Evolutionary conservation across 2,888 invertebrate genomes (phyloP).

Genomic region (Lepidochitona cinerea): DNA sequence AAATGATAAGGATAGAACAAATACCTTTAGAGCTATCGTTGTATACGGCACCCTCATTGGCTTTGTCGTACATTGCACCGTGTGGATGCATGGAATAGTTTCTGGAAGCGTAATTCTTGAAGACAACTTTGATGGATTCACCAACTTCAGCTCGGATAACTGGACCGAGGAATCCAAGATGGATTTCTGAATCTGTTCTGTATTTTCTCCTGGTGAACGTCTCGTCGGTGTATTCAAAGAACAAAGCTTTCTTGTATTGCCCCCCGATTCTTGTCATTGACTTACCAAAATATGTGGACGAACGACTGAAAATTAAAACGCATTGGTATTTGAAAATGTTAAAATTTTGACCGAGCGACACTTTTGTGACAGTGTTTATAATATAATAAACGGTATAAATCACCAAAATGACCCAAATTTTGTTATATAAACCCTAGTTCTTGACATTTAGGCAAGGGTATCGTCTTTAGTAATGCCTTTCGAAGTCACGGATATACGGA

Average conservation of each 20-base stretch:
- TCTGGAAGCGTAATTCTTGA: slow-evolving; percentile 40
- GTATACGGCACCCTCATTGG: slow-evolving; percentile 46
- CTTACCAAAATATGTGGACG: slow-evolving; percentile 17
- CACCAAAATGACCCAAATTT: no score
- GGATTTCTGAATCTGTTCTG: slow-evolving; percentile 15
- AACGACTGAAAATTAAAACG: slow-evolving; percentile 27
- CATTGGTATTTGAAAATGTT: no score
- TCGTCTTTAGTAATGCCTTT: no score
- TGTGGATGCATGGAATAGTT: slow-evolving; percentile 45
- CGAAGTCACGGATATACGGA: no score
- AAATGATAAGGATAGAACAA: no score
- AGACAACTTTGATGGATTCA: slow-evolving; percentile 36
- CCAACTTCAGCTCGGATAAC: slow-evolving; percentile 47
- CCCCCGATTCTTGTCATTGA: slow-evolving; percentile 1
- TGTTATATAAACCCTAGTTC: no score
- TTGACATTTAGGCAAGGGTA: no score
- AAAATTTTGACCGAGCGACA: no score
- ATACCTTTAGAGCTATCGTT: slow-evolving; percentile 22
- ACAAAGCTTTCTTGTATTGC: slow-evolving; percentile 5
- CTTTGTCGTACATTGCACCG: slow-evolving; percentile 37
- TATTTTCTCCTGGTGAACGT: slow-evolving; percentile 31
- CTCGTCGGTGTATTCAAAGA: slow-evolving; percentile 36
- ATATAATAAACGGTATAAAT: no score
- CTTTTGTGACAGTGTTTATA: no score
- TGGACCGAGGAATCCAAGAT: slow-evolving; percentile 50